phyloP scores from a whole-genome alignment of 1,140 invertebrate species.

The Leptopilina boulardi region DNA sequence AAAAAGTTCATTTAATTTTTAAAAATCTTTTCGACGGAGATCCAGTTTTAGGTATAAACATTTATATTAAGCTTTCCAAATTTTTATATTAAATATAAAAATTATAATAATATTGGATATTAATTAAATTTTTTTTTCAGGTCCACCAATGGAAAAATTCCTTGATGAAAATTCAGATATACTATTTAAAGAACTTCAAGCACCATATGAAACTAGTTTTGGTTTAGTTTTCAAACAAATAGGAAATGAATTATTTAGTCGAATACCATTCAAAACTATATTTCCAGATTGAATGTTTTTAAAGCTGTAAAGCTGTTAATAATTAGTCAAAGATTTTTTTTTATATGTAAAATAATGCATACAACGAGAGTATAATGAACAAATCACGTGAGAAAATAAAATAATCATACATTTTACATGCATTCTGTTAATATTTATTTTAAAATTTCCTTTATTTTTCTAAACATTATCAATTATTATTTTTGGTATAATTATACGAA shows the following conservation, averaged over 20 bases:
- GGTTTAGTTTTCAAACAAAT: constrained; percentile 79
- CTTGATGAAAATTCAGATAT: constrained; percentile 82
- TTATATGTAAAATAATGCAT: no score
- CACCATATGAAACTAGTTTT: constrained; percentile 80
- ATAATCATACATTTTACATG: background rate
- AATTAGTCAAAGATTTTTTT: background rate
- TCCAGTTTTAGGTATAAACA: constrained; percentile 71
- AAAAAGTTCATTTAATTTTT: constrained; percentile 77
- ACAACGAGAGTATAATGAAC: no score
- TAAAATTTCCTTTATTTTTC: no score
- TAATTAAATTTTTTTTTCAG: constrained; percentile 54
- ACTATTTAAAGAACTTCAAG: constrained; percentile 81
- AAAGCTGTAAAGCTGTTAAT: background rate
- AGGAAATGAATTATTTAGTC: constrained; percentile 80
- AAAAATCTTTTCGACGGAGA: constrained; percentile 80
- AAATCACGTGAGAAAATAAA: background rate
- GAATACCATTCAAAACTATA: constrained; percentile 80
- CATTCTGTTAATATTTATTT: no score
- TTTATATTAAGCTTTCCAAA: background rate
- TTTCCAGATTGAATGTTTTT: constrained; percentile 74
- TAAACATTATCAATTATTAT: no score
- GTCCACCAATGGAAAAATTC: constrained; percentile 75
- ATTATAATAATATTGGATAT: no score
- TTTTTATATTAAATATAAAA: no score
- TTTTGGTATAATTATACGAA: no score